These are phyloP conservation scores for Drosophila pseudoobscura DNA, from an alignment of 1,140 invertebrate species.

Conservation along the genomic window DNA sequence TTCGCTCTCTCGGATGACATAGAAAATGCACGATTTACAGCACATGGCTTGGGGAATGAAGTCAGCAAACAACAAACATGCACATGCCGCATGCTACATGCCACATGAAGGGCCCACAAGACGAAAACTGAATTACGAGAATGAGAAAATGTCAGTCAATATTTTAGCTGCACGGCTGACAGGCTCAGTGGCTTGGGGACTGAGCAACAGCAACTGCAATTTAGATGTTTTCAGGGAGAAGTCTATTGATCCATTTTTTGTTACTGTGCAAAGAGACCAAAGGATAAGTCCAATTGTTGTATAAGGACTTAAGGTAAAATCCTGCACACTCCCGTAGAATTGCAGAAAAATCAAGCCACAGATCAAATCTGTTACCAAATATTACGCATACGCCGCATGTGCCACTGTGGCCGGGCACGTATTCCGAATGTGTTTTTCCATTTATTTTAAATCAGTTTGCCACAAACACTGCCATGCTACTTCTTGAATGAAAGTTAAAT, in stretches of 20 bases:
- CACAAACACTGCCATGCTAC: constrained; percentile 13
- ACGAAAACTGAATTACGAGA: constrained; percentile 29
- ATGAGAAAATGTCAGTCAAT: constrained; percentile 37
- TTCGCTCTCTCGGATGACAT: constrained; percentile 18
- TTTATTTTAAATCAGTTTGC: constrained; percentile 57
- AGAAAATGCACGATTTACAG: constrained; percentile 35
- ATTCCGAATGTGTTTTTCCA: constrained; percentile 51
- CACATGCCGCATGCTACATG: constrained; percentile 2
- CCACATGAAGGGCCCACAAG: constrained; percentile 2
- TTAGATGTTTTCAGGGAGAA: neutral
- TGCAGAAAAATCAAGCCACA: neutral
- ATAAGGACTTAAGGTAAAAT: no score
- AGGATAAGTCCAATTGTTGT: neutral
- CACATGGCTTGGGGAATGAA: constrained; percentile 31
- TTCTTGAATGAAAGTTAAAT: constrained; percentile 28
- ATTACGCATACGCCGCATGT: constrained; percentile 64
- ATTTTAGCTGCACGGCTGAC: constrained; percentile 25
- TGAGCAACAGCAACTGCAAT: constrained; percentile 4
- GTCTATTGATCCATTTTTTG: constrained; percentile 21
- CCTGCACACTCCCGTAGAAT: neutral
- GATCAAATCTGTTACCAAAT: constrained; percentile 20
- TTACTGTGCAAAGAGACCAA: neutral
- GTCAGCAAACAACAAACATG: constrained; percentile 32
- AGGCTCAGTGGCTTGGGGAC: no score
- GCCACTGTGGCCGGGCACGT: constrained; percentile 42